Evolutionary conservation across 2,888 invertebrate species (phyloP).

Genomic region (Dendrolimus houi): DNA sequence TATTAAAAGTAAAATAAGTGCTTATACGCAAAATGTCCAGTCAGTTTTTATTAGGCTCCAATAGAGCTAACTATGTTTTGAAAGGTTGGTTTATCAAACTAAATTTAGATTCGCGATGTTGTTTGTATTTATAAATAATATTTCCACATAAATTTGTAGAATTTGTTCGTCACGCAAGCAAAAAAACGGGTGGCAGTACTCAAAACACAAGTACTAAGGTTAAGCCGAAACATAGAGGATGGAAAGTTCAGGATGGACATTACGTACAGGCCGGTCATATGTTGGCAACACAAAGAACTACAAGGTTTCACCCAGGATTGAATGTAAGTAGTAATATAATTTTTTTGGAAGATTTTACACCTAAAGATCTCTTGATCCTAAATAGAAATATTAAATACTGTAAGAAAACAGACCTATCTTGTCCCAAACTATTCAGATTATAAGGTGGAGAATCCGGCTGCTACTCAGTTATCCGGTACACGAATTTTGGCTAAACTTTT

Average conservation of each 20-base stretch:
- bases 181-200: conserved; percentile 85
- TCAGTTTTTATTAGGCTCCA: conserved; percentile 16
- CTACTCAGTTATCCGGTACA: too few species aligned
- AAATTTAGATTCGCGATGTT: not conserved
- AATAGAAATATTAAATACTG: too few species aligned
- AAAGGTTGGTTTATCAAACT: conserved; percentile 22
- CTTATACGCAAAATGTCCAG: conserved; percentile 23
- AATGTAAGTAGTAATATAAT: conserved; percentile 75
- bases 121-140: not conserved
- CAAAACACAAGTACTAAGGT: conserved; percentile 80
- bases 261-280: conserved; percentile 80
- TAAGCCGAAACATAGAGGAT: conserved; percentile 86
- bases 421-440: too few species aligned
- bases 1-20: conserved; percentile 6
- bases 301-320: conserved; percentile 87
- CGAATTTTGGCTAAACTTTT: too few species aligned
- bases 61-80: conserved; percentile 19
- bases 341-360: too few species aligned
- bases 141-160: conserved; percentile 33
- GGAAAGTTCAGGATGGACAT: conserved; percentile 84
- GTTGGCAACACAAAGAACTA: conserved; percentile 80
- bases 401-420: too few species aligned
- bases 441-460: too few species aligned
- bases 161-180: conserved; percentile 79
- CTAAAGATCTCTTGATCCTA: too few species aligned